These are phyloP conservation scores for Umimayanthus chanpuru DNA, from an alignment of 92 coral and sea anemone species.

Conservation along the genomic window DNA sequence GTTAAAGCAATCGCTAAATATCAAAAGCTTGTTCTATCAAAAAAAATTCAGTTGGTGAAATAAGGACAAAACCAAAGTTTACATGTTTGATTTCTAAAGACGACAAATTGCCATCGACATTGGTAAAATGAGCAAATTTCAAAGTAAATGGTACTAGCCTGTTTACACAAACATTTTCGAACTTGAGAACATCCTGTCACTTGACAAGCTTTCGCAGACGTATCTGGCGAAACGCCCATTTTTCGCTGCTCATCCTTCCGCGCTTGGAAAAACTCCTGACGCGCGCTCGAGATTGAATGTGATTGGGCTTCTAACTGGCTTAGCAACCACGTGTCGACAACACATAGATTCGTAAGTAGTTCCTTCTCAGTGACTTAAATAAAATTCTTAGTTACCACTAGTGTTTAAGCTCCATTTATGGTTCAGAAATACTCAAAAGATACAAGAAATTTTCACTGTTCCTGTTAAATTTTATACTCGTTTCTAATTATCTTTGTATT, in stretches of 20 bases:
- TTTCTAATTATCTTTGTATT: background rate
- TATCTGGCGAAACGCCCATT: background rate
- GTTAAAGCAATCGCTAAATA: slow-evolving; percentile 16
- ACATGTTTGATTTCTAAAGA: background rate
- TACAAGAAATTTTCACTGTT: background rate
- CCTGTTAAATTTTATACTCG: background rate
- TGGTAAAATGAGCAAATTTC: background rate
- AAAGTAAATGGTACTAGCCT: background rate
- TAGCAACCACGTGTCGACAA: background rate
- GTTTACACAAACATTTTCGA: background rate
- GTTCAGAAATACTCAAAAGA: background rate
- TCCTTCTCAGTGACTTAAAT: background rate
- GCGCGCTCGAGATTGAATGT: background rate
- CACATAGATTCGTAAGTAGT: background rate
- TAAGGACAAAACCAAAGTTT: background rate
- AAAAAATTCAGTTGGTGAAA: background rate
- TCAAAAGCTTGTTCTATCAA: slow-evolving; percentile 7
- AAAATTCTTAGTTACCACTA: background rate
- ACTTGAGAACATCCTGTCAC: background rate
- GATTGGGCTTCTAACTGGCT: background rate
- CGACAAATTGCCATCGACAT: background rate
- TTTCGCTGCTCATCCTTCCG: background rate
- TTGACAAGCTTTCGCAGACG: background rate
- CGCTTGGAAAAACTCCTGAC: background rate
- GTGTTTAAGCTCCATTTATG: no score